Evolutionary conservation across 2,888 invertebrate genomes (phyloP).

Genomic region (Caenorhabditis imperialis): DNA sequence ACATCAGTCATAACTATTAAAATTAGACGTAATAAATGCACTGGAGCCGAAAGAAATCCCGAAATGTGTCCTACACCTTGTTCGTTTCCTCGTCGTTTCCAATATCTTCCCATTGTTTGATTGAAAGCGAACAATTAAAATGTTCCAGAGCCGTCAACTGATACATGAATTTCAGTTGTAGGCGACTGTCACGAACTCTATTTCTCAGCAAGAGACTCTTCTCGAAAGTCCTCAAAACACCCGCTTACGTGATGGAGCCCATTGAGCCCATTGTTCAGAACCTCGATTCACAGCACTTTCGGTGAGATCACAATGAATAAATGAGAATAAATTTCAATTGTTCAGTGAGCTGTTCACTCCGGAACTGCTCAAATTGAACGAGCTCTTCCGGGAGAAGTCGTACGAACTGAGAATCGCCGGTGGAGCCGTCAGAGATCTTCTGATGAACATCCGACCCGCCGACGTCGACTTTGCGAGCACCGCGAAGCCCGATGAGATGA

Average conservation of each 20-base stretch:
- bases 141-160: no score
- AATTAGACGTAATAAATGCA: no score
- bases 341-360: conserved; percentile 86
- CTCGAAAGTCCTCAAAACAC: conserved; percentile 7
- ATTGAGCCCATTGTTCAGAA: conserved; percentile 32
- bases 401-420: conserved; percentile 85
- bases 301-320: neutral
- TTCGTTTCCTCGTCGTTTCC: no score
- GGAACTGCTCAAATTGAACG: conserved; percentile 85
- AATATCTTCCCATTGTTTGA: no score
- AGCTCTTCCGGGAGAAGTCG: conserved; percentile 83
- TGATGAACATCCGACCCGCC: conserved; percentile 83
- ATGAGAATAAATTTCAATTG: neutral
- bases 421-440: conserved; percentile 89
- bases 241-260: conserved; percentile 30
- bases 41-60: no score
- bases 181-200: neutral
- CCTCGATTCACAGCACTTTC: conserved; percentile 38
- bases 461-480: conserved; percentile 98
- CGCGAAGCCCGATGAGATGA: conserved; percentile 96
- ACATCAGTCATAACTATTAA: no score
- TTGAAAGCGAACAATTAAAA: no score
- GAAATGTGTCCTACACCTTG: no score
- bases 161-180: conserved; percentile 14
- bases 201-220: neutral